These are phyloP conservation scores for Ictalurus punctatus DNA, from an alignment of 2,113 vertebrate genomes.

Conservation along the genomic window DNA sequence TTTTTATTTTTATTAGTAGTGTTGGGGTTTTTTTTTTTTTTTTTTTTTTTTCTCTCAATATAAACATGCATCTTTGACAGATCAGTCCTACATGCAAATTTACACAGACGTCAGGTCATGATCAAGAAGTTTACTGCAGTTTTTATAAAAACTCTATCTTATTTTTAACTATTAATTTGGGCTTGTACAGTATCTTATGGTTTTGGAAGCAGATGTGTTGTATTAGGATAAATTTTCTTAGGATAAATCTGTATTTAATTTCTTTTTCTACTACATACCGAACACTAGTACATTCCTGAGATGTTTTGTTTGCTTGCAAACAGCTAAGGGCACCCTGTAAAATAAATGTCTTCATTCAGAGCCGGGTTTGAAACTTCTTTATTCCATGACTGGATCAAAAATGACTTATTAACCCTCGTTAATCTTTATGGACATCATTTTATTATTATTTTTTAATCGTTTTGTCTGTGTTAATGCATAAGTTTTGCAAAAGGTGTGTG, in stretches of 20 bases:
- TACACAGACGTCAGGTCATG: background rate
- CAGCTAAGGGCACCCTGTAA: slow-evolving; percentile 28
- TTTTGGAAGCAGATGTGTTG: background rate
- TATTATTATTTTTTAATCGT: no score
- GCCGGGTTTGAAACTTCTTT: background rate
- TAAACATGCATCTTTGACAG: slow-evolving; percentile 3
- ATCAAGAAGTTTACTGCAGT: slow-evolving; percentile 47
- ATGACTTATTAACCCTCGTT: background rate
- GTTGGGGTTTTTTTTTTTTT: background rate
- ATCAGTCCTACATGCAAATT: slow-evolving; percentile 4
- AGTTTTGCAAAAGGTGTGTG: no score
- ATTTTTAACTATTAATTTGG: background rate
- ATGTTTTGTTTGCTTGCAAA: background rate
- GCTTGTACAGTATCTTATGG: slow-evolving; percentile 1
- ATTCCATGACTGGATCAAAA: background rate
- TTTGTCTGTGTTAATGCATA: no score
- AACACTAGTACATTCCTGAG: slow-evolving; percentile 3
- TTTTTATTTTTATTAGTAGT: no score
- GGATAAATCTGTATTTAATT: slow-evolving; percentile 18
- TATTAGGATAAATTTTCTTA: background rate
- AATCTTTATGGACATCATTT: no score
- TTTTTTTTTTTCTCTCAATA: no score
- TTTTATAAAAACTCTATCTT: background rate
- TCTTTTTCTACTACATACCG: background rate
- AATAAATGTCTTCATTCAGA: slow-evolving; percentile 43